Conservation (phyloP, 2,113 vertebrate genomes). For the Callionymus lyra region DNA sequence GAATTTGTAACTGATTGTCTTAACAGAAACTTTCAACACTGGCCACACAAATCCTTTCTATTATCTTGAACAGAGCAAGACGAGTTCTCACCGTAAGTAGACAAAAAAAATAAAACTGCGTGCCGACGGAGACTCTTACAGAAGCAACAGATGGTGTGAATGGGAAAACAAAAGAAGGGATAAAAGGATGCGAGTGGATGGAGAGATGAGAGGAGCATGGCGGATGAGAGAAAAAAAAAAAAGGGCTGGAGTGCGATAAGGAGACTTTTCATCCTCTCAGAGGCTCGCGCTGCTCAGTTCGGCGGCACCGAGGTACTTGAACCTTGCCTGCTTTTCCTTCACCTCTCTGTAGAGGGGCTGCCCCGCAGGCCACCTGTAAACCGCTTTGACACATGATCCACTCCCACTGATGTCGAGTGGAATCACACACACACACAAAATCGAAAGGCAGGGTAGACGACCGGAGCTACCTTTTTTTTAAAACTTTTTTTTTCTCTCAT, state of each 20-base stretch:
- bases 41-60: too few relatives aligned
- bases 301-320: conserved; percentile 49
- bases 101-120: background rate
- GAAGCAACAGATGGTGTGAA: conserved; percentile 4
- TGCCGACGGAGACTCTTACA: too few relatives aligned
- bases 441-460: conserved; percentile 1
- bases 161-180: background rate
- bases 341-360: conserved; percentile 48
- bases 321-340: conserved; percentile 38
- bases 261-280: conserved; percentile 43
- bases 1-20: too few relatives aligned
- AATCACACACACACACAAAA: conserved; percentile 27
- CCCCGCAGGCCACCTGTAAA: conserved; percentile 65
- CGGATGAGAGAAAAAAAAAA: conserved; percentile 3
- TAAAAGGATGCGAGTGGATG: conserved; percentile 13
- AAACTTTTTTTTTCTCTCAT: conserved; percentile 6
- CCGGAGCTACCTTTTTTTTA: background rate
- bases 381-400: conserved; percentile 63
- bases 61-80: too few relatives aligned
- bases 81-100: too few relatives aligned
- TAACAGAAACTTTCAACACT: too few relatives aligned
- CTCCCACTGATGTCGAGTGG: conserved; percentile 57
- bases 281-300: conserved; percentile 42
- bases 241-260: conserved; percentile 35
- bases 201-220: conserved; percentile 21